Evolutionary conservation across 1,140 invertebrate genomes (phyloP).

Genomic region (Zaprionus inermis): DNA sequence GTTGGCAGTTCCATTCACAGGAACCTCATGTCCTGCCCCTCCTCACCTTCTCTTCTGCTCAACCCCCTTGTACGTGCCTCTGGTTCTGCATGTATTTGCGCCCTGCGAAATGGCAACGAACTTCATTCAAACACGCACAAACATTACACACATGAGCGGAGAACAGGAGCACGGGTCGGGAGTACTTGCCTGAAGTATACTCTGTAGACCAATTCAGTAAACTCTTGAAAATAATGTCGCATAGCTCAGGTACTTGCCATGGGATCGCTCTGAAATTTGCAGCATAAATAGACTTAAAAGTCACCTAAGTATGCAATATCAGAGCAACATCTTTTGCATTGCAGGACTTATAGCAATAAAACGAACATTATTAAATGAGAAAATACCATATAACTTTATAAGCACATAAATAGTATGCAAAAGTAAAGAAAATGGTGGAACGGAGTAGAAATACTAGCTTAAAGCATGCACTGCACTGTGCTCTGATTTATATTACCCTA

Average conservation of each 20-base stretch:
- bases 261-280: neutral
- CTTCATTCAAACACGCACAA: conserved; percentile 28
- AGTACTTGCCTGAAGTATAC: neutral
- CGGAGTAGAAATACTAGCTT: no score
- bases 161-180: conserved; percentile 20
- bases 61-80: neutral
- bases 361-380: no score
- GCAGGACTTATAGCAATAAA: no score
- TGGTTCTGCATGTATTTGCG: conserved; percentile 11
- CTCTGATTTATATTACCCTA: no score
- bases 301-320: no score
- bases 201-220: neutral
- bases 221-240: neutral
- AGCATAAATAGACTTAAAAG: no score
- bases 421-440: no score
- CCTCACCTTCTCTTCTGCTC: neutral
- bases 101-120: conserved; percentile 39
- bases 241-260: neutral
- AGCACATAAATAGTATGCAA: no score
- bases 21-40: neutral
- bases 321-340: no score
- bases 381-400: no score
- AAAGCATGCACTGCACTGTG: no score
- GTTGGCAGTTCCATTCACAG: conserved; percentile 27
- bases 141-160: conserved; percentile 39